Conservation (phyloP, 2,888 invertebrate genomes). For the Sturmia bella region DNA sequence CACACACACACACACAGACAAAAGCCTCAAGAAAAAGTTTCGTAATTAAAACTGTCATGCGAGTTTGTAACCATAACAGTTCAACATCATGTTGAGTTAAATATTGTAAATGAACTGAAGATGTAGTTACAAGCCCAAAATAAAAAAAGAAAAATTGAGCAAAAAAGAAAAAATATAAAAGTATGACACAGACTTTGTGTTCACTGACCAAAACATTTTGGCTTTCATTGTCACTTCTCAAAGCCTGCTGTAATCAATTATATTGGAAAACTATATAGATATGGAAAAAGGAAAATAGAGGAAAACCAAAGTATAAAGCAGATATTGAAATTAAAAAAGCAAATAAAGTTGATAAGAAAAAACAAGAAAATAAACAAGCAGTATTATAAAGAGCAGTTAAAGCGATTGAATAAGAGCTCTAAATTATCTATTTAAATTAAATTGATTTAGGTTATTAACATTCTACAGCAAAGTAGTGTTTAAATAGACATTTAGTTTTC, state of each 20-base stretch:
- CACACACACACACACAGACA: constrained; percentile 38
- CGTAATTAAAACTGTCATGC: constrained; percentile 73
- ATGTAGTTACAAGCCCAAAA: constrained; percentile 50
- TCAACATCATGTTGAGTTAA: constrained; percentile 61
- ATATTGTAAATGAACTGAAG: constrained; percentile 64
- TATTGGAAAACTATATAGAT: constrained; percentile 13
- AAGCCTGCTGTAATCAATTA: constrained; percentile 63
- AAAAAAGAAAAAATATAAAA: constrained; percentile 26
- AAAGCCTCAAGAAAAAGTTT: constrained; percentile 73
- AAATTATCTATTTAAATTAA: no score
- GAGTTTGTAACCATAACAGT: constrained; percentile 65
- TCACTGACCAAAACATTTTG: constrained; percentile 65
- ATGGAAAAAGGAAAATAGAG: not conserved
- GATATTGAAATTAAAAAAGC: not conserved
- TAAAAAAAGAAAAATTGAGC: constrained; percentile 1
- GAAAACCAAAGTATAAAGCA: not conserved
- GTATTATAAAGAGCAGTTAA: no score
- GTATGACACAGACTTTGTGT: constrained; percentile 48
- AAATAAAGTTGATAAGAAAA: no score
- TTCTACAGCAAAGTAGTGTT: no score
- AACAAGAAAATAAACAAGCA: no score
- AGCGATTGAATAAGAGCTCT: no score
- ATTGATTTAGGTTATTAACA: no score
- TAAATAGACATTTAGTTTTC: no score
- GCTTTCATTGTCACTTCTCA: constrained; percentile 62